Evolutionary conservation across 2,113 vertebrate genomes (phyloP).

Genomic region (Rattus norvegicus): DNA sequence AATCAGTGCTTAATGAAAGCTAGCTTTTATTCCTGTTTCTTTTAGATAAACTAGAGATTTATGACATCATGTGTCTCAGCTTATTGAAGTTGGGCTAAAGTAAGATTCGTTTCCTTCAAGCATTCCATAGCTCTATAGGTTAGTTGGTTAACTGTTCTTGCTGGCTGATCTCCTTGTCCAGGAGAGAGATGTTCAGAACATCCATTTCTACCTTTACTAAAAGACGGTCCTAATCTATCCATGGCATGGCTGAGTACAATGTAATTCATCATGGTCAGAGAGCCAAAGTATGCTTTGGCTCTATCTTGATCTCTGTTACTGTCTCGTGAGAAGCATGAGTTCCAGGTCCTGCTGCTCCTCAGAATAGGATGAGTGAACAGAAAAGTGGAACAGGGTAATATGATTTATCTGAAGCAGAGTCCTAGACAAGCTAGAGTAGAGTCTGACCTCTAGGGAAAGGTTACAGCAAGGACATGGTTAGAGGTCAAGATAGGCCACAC

Average conservation of each 20-base stretch:
- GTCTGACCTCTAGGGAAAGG: background rate
- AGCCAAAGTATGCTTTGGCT: background rate
- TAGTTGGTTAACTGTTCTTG: background rate
- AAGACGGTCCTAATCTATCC: background rate
- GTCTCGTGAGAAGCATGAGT: background rate
- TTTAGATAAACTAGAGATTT: background rate
- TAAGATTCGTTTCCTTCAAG: background rate
- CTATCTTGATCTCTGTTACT: background rate
- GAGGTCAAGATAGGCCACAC: background rate
- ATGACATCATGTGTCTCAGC: background rate
- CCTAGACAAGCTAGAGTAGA: background rate
- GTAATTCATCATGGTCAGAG: background rate
- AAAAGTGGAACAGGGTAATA: background rate
- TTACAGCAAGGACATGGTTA: background rate
- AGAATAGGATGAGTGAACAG: background rate
- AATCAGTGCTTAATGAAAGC: background rate
- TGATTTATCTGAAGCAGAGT: background rate
- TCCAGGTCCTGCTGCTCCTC: background rate
- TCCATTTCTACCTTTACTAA: background rate
- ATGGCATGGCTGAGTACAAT: background rate
- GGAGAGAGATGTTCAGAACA: background rate
- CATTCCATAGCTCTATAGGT: background rate
- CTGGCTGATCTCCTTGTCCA: background rate
- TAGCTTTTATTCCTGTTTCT: background rate
- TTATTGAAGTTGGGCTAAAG: constrained; percentile 13